Base-by-base conservation (phyloP, 2,113 vertebrate species). In the Lichenostomus cassidix region DNA sequence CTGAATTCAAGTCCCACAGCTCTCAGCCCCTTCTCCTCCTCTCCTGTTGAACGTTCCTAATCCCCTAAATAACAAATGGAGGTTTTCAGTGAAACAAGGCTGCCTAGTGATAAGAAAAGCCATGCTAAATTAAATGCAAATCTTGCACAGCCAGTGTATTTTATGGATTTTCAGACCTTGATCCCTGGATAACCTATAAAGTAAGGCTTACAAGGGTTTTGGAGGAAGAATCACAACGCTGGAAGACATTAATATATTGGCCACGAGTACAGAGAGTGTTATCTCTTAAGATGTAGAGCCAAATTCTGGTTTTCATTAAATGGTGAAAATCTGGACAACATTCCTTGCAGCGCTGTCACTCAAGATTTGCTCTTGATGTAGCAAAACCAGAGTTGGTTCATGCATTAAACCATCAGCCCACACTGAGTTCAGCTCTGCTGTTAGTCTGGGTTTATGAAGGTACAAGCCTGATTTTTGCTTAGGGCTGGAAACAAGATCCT, bases 161-260 rank as follows among this genome's bases (percentile, higher is more conserved):
- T 86, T 42, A 52, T 20, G 47, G 53, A 31, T 64, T 88, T 96
- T 91, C 75, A 93, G 92, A 91, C 63, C 88, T 93, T 91, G 83
- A 94, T 86, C 83, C 79, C 68, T 95, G 86, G 78, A 60, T 95
- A 97, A 89, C 85, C 91, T 64, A n/a, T 42, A 62, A 78, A 68
- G 83, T 42, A 87, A 89, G 47, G 64, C 80, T 91, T 81, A 70
- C 41, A 81, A 52, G 64, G 35, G 11, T 31, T 95, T 85, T 90
- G 63, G 77, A 94, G 50, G 73, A 56, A 83, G 88, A 68, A 18
- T 15, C 75, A 52, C 16, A 39, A 12, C 60, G 67, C 91, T 97
- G 95, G 89, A 92, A 97, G 75, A 53, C 68, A 88, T 95, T 95
- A 92, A 65, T 25, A 7, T 35, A 17, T 74, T 91, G 95, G 96